Conservation (phyloP, 2,888 invertebrate species). For the Trachelus tabidus region DNA sequence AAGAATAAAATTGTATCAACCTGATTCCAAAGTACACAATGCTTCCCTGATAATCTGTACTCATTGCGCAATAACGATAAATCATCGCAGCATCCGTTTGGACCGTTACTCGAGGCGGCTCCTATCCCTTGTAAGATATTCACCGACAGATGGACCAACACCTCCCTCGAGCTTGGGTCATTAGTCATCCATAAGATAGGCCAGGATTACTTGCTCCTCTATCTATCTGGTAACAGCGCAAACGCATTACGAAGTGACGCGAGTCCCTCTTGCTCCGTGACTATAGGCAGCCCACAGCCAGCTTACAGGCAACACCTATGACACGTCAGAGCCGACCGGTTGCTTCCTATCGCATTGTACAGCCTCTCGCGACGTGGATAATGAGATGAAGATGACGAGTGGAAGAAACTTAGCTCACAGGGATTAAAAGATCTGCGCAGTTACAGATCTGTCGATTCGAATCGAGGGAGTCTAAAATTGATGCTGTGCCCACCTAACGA, state of each 20-base stretch:
- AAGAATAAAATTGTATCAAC: neutral
- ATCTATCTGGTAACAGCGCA: neutral
- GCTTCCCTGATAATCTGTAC: neutral
- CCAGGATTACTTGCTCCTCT: neutral
- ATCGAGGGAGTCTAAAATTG: neutral
- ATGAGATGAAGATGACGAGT: neutral
- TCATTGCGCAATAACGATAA: neutral
- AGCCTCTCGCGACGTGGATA: neutral
- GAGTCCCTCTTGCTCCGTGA: neutral
- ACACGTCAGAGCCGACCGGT: neutral
- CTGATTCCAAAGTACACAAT: neutral
- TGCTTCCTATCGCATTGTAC: neutral
- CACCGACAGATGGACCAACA: slow-evolving; percentile 5
- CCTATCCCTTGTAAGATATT: neutral
- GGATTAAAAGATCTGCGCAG: neutral
- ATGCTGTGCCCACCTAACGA: neutral
- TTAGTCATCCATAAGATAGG: neutral
- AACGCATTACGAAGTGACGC: neutral
- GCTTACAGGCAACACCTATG: neutral
- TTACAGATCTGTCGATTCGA: neutral
- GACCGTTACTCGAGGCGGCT: neutral
- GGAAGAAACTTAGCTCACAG: neutral
- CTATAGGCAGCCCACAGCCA: neutral
- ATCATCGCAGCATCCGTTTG: neutral
- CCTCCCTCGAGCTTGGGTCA: neutral